Conservation (phyloP, 2,888 invertebrate genomes). For the Clusia tigrina region DNA sequence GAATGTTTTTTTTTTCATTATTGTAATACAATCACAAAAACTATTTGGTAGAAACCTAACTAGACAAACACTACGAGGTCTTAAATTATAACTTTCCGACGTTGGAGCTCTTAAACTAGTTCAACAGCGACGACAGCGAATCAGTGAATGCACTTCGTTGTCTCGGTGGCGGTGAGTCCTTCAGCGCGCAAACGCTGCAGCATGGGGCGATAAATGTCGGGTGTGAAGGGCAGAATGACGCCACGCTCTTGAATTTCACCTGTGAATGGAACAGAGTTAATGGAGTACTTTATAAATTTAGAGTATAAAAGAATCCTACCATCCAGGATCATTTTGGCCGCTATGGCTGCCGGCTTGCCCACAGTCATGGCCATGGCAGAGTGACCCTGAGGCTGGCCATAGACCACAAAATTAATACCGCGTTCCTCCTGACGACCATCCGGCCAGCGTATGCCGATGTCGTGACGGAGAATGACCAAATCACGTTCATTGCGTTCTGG, state of each 20-base stretch:
- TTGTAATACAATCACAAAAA: too few species aligned
- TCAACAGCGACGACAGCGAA: neutral
- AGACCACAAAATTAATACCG: slow-evolving; percentile 87
- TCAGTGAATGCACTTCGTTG: slow-evolving; percentile 67
- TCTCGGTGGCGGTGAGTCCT: slow-evolving; percentile 78
- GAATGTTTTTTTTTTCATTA: too few species aligned
- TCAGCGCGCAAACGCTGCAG: slow-evolving; percentile 85
- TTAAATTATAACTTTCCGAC: neutral
- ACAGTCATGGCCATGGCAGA: slow-evolving; percentile 97
- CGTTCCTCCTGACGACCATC: slow-evolving; percentile 83
- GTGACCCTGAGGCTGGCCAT: slow-evolving; percentile 82
- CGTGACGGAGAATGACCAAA: slow-evolving; percentile 92
- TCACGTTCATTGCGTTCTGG: slow-evolving; percentile 83
- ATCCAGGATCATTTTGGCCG: slow-evolving; percentile 96
- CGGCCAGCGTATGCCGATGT: slow-evolving; percentile 91
- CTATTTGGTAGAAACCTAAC: neutral
- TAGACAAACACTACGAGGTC: neutral
- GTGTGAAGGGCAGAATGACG: slow-evolving; percentile 88
- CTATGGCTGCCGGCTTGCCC: slow-evolving; percentile 93
- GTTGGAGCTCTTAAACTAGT: neutral
- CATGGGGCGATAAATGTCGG: slow-evolving; percentile 93
- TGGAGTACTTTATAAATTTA: neutral
- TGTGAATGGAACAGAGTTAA: slow-evolving; percentile 25
- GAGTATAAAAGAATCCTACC: slow-evolving; percentile 60
- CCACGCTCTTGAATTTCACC: slow-evolving; percentile 96